These are phyloP conservation scores for Halcyon malimbica DNA, from an alignment of 2,113 vertebrate genomes.

Conservation along the genomic window DNA sequence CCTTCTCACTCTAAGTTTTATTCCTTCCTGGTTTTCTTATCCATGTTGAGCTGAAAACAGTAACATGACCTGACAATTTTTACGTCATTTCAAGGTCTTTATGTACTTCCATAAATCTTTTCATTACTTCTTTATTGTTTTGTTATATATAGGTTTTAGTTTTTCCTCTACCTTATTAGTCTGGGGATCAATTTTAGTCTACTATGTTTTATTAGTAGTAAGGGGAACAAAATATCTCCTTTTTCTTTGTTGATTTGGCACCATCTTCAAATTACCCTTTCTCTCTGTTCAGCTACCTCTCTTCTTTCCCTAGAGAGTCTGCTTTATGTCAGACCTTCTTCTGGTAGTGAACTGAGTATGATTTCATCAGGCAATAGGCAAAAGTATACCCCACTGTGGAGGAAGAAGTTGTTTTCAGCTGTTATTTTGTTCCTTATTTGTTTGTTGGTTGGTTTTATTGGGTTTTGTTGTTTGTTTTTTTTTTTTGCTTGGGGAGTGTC, in stretches of 20 bases:
- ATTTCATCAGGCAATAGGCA: conserved; percentile 14
- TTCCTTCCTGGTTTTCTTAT: conserved; percentile 50
- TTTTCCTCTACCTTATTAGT: conserved; percentile 19
- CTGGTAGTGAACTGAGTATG: not conserved
- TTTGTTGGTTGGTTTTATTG: not conserved
- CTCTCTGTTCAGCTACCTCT: not conserved
- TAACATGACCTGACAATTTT: conserved; percentile 59
- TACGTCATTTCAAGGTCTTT: conserved; percentile 60
- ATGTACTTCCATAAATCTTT: conserved; percentile 67
- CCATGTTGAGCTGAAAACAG: conserved; percentile 60
- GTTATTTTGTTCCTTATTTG: not conserved
- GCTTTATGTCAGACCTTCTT: conserved; percentile 30
- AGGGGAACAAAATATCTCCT: not conserved
- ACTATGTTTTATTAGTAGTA: conserved; percentile 32
- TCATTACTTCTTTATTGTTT: conserved; percentile 72
- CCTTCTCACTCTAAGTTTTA: conserved; percentile 43
- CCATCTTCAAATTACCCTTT: conserved; percentile 5
- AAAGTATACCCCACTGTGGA: not conserved
- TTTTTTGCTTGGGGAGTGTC: not conserved
- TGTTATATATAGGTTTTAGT: conserved; percentile 36
- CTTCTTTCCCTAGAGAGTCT: not conserved
- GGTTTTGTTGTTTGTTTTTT: not conserved
- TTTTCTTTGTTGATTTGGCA: conserved; percentile 25
- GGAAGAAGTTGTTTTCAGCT: conserved; percentile 17
- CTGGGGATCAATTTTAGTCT: conserved; percentile 23